Conservation (phyloP, 2,113 vertebrate genomes). For the Neotoma lepida region DNA sequence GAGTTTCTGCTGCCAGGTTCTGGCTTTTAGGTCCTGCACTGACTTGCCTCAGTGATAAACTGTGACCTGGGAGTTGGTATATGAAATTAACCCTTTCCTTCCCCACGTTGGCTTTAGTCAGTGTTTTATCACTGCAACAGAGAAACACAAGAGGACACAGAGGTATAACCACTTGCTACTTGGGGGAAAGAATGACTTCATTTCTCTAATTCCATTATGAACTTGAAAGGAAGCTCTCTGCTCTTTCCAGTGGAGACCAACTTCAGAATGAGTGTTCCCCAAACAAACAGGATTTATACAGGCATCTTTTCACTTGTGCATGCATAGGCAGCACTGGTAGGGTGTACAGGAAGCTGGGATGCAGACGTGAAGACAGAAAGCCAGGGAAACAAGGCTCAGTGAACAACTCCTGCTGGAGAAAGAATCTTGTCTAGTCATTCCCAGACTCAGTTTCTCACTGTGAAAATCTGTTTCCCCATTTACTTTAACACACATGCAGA, state of each 20-base stretch:
- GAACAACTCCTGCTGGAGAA: background rate
- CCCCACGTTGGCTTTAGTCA: background rate
- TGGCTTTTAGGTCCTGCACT: background rate
- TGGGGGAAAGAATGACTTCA: background rate
- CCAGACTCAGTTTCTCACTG: background rate
- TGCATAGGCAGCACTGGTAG: background rate
- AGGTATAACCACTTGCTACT: background rate
- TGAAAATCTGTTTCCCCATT: background rate
- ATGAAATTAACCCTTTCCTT: background rate
- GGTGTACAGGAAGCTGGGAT: background rate
- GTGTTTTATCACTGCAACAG: background rate
- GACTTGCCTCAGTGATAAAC: background rate
- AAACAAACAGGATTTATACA: background rate
- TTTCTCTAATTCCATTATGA: background rate
- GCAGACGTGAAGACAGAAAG: background rate
- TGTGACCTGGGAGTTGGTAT: background rate
- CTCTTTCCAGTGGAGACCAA: background rate
- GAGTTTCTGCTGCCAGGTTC: background rate
- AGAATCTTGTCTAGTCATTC: background rate
- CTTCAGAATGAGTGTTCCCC: conserved; percentile 19
- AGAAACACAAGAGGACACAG: background rate
- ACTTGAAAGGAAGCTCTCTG: conserved; percentile 4
- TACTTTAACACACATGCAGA: background rate
- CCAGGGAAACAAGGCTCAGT: background rate
- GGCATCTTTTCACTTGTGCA: background rate